These are phyloP conservation scores for Brachionus manjavacas DNA, from an alignment of 1,140 invertebrate species.

Conservation along the genomic window DNA sequence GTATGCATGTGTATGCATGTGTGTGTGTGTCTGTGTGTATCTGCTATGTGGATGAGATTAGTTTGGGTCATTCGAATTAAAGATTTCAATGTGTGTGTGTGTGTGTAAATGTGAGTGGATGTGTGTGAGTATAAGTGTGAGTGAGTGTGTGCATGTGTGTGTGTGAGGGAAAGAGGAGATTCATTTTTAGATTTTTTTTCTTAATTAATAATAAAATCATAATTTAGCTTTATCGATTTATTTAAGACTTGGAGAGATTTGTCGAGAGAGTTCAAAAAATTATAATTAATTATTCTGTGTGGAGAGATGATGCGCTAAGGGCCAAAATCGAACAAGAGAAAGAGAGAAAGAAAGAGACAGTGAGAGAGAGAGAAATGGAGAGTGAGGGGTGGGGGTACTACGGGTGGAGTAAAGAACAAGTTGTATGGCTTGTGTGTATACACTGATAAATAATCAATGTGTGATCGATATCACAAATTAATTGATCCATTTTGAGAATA, in stretches of 20 bases:
- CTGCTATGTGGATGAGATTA: no score
- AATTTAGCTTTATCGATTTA: slow-evolving; percentile 22
- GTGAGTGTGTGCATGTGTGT: not conserved
- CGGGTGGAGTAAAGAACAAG: not conserved
- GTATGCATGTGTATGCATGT: not conserved
- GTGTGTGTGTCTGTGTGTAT: not conserved
- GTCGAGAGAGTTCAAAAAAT: not conserved
- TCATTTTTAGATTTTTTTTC: not conserved
- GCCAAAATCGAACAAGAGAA: not conserved
- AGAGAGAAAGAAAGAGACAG: no score
- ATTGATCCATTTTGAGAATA: not conserved
- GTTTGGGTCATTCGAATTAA: not conserved
- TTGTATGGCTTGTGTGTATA: not conserved
- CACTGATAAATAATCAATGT: not conserved
- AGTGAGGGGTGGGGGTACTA: no score
- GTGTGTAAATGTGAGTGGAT: not conserved
- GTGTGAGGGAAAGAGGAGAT: not conserved
- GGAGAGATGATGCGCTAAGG: not conserved
- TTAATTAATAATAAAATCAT: slow-evolving; percentile 34
- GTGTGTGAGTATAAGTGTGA: not conserved
- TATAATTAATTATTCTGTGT: slow-evolving; percentile 8
- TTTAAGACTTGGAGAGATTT: slow-evolving; percentile 27
- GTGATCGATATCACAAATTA: not conserved
- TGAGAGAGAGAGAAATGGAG: no score
- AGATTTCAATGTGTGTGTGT: not conserved